Conservation (phyloP, 2,888 invertebrate genomes). For the Petrophora chlorosata region DNA sequence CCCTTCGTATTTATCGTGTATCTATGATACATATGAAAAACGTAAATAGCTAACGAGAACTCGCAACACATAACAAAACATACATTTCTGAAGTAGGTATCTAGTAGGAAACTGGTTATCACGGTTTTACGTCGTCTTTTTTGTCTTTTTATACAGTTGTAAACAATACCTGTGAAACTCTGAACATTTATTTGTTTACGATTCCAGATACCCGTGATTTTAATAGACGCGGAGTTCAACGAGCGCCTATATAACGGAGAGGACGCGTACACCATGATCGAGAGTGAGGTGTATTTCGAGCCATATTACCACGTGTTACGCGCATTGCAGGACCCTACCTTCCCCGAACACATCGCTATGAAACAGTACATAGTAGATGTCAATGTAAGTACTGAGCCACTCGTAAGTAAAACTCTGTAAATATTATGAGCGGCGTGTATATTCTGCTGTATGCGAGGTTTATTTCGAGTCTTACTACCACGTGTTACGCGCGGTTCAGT, state of each 20-base stretch:
- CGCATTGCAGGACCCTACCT: conserved; percentile 84
- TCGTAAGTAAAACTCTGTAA: no score
- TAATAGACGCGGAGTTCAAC: conserved; percentile 44
- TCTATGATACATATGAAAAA: no score
- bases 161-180: background rate
- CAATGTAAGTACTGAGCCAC: conserved; percentile 73
- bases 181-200: background rate
- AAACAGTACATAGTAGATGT: conserved; percentile 86
- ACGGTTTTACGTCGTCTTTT: no score
- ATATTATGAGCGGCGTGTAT: background rate
- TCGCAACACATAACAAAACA: no score
- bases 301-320: conserved; percentile 89
- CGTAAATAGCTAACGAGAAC: no score
- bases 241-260: conserved; percentile 44
- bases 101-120: no score
- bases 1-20: no score
- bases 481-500: no score
- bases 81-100: no score
- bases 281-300: conserved; percentile 91
- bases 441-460: no score
- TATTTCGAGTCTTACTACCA: no score
- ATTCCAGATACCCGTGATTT: conserved; percentile 60
- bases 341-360: conserved; percentile 85
- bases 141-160: no score
- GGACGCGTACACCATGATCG: conserved; percentile 85